phyloP scores from a whole-genome alignment of 1,140 invertebrate species.

The Habropoda laboriosa region DNA sequence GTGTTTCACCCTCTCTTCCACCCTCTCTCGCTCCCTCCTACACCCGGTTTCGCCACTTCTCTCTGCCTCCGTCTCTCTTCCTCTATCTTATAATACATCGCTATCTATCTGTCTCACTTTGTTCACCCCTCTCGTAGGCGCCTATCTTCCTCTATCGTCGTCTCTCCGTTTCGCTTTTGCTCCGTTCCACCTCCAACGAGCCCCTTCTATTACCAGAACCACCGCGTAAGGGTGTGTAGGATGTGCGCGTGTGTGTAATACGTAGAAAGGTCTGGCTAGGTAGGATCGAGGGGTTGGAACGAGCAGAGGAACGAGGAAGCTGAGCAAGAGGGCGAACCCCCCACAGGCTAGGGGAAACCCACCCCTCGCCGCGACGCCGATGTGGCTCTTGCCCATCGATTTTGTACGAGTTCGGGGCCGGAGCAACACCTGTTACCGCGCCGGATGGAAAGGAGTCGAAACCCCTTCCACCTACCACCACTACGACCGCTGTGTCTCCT shows the following conservation, averaged over 20 bases:
- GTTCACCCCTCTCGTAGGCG: not conserved
- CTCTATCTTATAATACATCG: too few species aligned
- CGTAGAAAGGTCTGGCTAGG: not conserved
- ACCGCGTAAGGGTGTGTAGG: too few species aligned
- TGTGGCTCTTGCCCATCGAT: slow-evolving; percentile 72
- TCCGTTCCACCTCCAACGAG: slow-evolving; percentile 29
- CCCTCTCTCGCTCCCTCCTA: not conserved
- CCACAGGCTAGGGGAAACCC: slow-evolving; percentile 44
- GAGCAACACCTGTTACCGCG: slow-evolving; percentile 79
- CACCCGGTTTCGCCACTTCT: not conserved
- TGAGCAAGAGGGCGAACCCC: slow-evolving; percentile 33
- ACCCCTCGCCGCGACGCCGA: slow-evolving; percentile 59
- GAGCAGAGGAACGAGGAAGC: slow-evolving; percentile 27
- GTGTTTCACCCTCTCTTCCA: not conserved
- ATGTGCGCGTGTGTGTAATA: not conserved
- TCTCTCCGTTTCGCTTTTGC: slow-evolving; percentile 45
- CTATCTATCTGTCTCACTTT: not conserved
- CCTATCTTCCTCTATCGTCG: not conserved
- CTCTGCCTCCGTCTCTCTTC: not conserved
- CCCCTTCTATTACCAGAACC: too few species aligned
- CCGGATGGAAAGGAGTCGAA: slow-evolving; percentile 42
- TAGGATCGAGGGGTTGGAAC: slow-evolving; percentile 28
- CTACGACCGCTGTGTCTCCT: too few species aligned
- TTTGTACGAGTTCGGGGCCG: slow-evolving; percentile 73
- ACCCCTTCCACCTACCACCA: too few species aligned